Evolutionary conservation across 2,888 invertebrate genomes (phyloP).

Genomic region (Dendrolimus pini): DNA sequence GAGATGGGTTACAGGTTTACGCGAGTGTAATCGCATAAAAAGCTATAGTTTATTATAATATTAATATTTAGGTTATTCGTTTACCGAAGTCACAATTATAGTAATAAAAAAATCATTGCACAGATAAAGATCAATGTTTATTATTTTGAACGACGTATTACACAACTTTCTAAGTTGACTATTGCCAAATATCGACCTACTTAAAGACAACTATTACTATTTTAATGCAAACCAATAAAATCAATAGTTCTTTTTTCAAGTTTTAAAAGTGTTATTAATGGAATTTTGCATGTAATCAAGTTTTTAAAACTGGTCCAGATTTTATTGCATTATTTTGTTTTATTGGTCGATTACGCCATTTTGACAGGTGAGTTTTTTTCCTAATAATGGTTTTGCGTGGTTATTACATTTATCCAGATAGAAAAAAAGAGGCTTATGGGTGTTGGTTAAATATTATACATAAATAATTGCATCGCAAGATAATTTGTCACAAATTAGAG

Average conservation of each 20-base stretch:
- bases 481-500: no score
- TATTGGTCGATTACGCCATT: neutral
- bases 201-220: neutral
- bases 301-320: neutral
- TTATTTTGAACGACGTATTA: neutral
- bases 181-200: neutral
- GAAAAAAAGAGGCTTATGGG: no score
- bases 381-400: no score
- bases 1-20: no score
- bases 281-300: neutral
- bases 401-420: no score
- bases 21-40: no score
- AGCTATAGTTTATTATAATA: no score
- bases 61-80: no score
- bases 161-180: neutral
- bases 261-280: neutral
- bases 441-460: no score
- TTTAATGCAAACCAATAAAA: neutral
- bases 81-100: neutral
- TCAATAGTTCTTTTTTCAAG: neutral
- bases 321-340: neutral
- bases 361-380: neutral
- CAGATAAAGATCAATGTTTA: neutral
- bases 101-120: neutral
- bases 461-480: no score